Evolutionary conservation across 2,888 invertebrate species (phyloP), one percentile per base, ranked within the genome.

Genomic region (Agrochola macilenta): DNA sequence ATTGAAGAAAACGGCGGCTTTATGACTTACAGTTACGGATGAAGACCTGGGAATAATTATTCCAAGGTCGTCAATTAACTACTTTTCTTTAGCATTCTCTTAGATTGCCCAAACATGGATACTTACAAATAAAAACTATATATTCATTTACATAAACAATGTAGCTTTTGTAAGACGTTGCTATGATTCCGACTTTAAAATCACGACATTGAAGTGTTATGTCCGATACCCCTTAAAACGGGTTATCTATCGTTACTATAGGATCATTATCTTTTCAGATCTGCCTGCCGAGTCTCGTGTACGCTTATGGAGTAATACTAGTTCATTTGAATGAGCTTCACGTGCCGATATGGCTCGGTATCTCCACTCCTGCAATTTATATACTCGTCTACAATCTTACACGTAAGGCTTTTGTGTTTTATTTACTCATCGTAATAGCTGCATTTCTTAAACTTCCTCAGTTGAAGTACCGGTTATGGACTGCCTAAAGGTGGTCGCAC

Each of bases 301-400:
- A 95, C 30, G 94, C 95, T 0, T 97, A 96, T 77, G 97, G 97
- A 30, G 93, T 95, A 64, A 87, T 96, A 69, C 90, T 96, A 88
- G 91, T 95, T 14, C 93, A 94, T 78, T 87, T 94, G 12, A 89
- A 92, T 49, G 92, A 92, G 69, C 87, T 93, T 30, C 95, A 94
- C 20, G 91, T 94, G 5, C 94, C 95, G 9, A 78, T 93, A 81
- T 95, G 95, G 95, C 88, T 95, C 20, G 94, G 94, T 2, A 87
- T 97, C 20, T 89, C 93, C 30, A 93, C 96, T 63, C 96, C 97
- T 2, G 91, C 95, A 2, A 88, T 95, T 73, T 95, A 94, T 80
- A 91, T 95, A 69, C 89, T 95, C 58, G 91, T 93, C 5, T 94
- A 93, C 89, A 94, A 95, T 74, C 83, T 96, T 68, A 91, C 96